Percentiles rank a stretch among this genome's conserved stretches.
phyloP scores from a whole-genome alignment of 1,140 invertebrate species.

The Centruroides sculpturatus region DNA sequence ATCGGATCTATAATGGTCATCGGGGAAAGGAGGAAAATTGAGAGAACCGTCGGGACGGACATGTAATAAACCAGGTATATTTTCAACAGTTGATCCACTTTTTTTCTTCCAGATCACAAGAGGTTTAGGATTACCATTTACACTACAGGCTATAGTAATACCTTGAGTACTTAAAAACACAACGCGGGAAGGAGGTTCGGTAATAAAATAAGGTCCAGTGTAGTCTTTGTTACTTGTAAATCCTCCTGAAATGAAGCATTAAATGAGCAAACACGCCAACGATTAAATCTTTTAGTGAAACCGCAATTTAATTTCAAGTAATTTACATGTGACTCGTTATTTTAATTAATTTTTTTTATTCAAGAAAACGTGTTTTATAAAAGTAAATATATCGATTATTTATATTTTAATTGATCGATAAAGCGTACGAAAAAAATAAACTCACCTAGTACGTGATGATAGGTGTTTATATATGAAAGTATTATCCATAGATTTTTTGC shows the following conservation, averaged over 20 bases:
- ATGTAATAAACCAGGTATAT: slow-evolving; percentile 50
- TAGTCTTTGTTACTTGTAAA: not conserved
- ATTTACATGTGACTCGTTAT: too few relatives aligned
- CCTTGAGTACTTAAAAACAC: slow-evolving; percentile 50
- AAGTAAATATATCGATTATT: too few relatives aligned
- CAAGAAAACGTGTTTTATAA: too few relatives aligned
- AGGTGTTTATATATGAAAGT: too few relatives aligned
- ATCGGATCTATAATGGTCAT: slow-evolving; percentile 17
- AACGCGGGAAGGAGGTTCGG: slow-evolving; percentile 2
- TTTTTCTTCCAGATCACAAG: slow-evolving; percentile 58
- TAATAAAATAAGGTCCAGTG: slow-evolving; percentile 6
- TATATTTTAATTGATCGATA: too few relatives aligned
- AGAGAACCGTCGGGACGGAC: slow-evolving; percentile 34
- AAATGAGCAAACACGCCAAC: too few relatives aligned
- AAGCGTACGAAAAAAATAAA: too few relatives aligned
- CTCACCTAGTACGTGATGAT: too few relatives aligned
- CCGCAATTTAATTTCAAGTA: too few relatives aligned
- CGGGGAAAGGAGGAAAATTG: slow-evolving; percentile 25
- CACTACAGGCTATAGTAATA: slow-evolving; percentile 77
- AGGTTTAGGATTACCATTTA: slow-evolving; percentile 72
- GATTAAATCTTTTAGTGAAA: too few relatives aligned
- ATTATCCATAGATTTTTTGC: too few relatives aligned
- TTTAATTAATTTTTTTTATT: too few relatives aligned
- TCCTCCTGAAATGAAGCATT: not conserved
- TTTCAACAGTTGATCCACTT: slow-evolving; percentile 42